Evolutionary conservation across 2,797 vertebrate species (phyloP).

Genomic region (Nyctalus aviator): DNA sequence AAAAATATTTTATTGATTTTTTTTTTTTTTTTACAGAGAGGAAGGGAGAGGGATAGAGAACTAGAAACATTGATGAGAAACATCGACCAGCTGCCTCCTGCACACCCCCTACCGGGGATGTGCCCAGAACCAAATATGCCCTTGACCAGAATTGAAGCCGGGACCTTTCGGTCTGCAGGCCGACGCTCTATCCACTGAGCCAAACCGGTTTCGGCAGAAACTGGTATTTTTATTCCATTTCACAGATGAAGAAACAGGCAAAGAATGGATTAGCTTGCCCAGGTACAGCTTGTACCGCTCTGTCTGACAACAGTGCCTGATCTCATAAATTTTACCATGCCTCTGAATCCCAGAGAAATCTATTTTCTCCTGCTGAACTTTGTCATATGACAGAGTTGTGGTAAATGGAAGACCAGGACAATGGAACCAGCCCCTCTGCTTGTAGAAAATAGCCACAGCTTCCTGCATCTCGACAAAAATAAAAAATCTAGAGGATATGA

Average conservation of each 20-base stretch:
- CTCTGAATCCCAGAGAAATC: not conserved
- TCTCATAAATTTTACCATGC: not conserved
- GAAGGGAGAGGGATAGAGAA: no score
- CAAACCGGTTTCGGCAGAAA: not conserved
- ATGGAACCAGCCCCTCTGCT: not conserved
- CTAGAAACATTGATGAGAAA: no score
- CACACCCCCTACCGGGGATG: no score
- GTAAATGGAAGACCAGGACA: not conserved
- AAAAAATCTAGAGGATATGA: not conserved
- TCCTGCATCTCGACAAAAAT: not conserved
- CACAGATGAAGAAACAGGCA: conserved; percentile 14
- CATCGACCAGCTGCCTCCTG: no score
- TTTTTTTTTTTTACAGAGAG: no score
- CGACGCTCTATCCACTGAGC: no score
- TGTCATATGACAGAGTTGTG: not conserved
- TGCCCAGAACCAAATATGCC: no score
- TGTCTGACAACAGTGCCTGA: not conserved
- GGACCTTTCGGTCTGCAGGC: no score
- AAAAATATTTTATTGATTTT: no score
- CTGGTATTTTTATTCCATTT: not conserved
- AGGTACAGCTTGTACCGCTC: not conserved
- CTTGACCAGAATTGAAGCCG: no score
- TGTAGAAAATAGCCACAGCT: not conserved
- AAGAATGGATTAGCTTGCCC: conserved; percentile 30
- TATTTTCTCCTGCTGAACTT: not conserved